phyloP scores from a whole-genome alignment of 2,888 invertebrate species.

The Meliscaeva auricollis region DNA sequence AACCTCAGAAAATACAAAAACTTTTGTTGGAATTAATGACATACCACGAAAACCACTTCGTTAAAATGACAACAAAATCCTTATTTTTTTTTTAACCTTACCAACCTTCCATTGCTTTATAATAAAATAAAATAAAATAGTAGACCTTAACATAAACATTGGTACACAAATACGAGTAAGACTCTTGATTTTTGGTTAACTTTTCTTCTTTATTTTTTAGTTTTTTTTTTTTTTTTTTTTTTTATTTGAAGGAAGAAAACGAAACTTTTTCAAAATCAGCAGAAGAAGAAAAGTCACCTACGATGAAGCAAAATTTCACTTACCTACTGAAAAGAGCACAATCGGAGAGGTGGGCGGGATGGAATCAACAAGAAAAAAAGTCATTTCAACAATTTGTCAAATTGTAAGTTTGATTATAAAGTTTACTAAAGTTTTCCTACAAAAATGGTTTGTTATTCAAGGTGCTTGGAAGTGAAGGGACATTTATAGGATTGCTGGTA shows the following conservation, averaged over 20 bases:
- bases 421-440: slow-evolving; percentile 58
- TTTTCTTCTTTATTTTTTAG: slow-evolving; percentile 17
- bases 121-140: slow-evolving; percentile 51
- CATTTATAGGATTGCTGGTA: slow-evolving; percentile 1
- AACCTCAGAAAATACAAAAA: slow-evolving; percentile 51
- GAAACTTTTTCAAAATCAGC: slow-evolving; percentile 30
- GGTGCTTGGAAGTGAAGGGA: not conserved
- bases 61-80: slow-evolving; percentile 31
- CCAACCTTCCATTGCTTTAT: slow-evolving; percentile 7
- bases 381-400: slow-evolving; percentile 71
- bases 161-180: slow-evolving; percentile 54
- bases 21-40: slow-evolving; percentile 76
- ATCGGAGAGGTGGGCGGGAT: slow-evolving; percentile 7
- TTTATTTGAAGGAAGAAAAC: slow-evolving; percentile 1
- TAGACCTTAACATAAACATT: slow-evolving; percentile 51
- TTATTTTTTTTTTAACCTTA: not conserved
- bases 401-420: slow-evolving; percentile 72
- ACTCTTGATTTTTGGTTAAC: slow-evolving; percentile 67
- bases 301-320: slow-evolving; percentile 1
- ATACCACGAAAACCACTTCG: slow-evolving; percentile 77
- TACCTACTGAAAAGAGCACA: slow-evolving; percentile 13
- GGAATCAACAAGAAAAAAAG: slow-evolving; percentile 34
- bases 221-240: slow-evolving; percentile 27
- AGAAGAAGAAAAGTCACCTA: slow-evolving; percentile 17
- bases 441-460: slow-evolving; percentile 55